Conservation (phyloP, 2,797 vertebrate species). For the Clarias pachynema region DNA sequence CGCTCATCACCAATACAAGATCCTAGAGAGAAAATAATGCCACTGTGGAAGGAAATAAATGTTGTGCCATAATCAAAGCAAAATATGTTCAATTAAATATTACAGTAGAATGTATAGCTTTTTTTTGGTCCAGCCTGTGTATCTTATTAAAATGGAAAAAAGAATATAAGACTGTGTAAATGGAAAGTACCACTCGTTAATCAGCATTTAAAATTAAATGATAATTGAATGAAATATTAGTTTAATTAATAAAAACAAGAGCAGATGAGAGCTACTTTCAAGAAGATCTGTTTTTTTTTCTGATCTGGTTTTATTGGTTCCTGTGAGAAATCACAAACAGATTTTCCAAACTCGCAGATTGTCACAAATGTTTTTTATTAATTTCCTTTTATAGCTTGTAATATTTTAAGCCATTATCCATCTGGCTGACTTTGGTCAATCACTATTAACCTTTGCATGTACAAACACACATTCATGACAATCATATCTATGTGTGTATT, state of each 20-base stretch:
- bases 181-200: background rate
- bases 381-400: constrained; percentile 12
- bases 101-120: too few species aligned
- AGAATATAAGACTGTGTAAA: background rate
- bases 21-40: too few species aligned
- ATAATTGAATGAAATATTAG: background rate
- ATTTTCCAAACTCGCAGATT: background rate
- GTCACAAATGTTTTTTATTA: constrained; percentile 17
- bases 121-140: too few species aligned
- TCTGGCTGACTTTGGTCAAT: constrained; percentile 34
- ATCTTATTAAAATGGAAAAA: too few species aligned
- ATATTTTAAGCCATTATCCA: constrained; percentile 23
- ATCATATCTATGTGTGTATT: constrained; percentile 58
- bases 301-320: background rate
- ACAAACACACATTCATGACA: constrained; percentile 55
- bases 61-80: too few species aligned
- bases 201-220: background rate
- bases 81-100: too few species aligned
- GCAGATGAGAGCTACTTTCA: background rate
- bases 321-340: background rate
- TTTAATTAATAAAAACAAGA: background rate
- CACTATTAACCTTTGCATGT: constrained; percentile 44
- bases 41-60: too few species aligned
- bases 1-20: too few species aligned
- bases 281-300: background rate